Evolutionary conservation across 2,797 vertebrate species (phyloP), one percentile per base, ranked within the genome.

Genomic region (Falco naumanni): DNA sequence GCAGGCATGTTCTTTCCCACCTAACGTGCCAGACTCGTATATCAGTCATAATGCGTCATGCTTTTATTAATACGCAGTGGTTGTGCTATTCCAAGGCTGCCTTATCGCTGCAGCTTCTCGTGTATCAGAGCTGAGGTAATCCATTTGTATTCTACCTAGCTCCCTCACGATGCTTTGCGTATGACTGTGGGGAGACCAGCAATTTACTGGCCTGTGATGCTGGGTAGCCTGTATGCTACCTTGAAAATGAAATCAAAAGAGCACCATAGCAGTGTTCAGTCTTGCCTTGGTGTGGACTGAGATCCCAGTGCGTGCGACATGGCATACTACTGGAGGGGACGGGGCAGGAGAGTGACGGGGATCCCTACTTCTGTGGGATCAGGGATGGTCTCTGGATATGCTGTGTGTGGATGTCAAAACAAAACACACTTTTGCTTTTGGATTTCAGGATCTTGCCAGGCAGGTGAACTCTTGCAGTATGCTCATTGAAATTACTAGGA

Each of bases 281-380:
- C 57, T 78, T 69, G 50, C 26, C 24, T 54, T 90, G 10, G 0
- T 12, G 22, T 20, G n/a, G n/a, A 22, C 72, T 78, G 59, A 54
- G 78, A 19, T 43, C 53, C 28, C 57, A 45, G 31, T 15, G 37
- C 6, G 0, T 9, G 53, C 0, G 0, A 16, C 48, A 4, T 18
- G 59, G 15, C 28, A 6, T 1, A 0, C 4, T 33, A 50, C 31
- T 0, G 2, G 75, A 80, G n/a, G 47, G 26, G 22, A 19, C 0
- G 1, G 9, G 8, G 61, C 14, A 56, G 53, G 29, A 26, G 11
- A 47, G 11, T 16, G 17, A 24, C 17, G 72, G 53, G 25, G 53
- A 22, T 26, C 33, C 56, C 26, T 48, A 0, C 28, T 71, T 84
- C 8, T 45, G 14, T 28, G 39, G 54, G 16, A 21, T 63, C 34